phyloP scores from a whole-genome alignment of 2,888 invertebrate genomes.

The Clepsis dumicolana region DNA sequence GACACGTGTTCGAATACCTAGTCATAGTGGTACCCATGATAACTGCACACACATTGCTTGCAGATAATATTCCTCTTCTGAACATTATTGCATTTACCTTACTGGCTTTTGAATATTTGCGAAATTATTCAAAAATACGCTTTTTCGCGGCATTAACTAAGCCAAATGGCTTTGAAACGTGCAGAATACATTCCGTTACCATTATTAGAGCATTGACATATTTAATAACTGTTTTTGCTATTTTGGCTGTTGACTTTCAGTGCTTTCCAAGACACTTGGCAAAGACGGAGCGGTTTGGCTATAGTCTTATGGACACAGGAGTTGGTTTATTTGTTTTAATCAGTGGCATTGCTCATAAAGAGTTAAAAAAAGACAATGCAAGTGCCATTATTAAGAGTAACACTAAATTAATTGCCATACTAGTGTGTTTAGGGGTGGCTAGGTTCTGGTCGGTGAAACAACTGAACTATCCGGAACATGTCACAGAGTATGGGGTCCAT shows the following conservation, averaged over 20 bases:
- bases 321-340: conserved; percentile 95
- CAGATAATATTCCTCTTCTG: conserved; percentile 65
- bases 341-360: conserved; percentile 91
- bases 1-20: conserved; percentile 84
- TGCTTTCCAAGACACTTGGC: conserved; percentile 94
- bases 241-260: conserved; percentile 97
- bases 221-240: conserved; percentile 91
- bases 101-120: conserved; percentile 53
- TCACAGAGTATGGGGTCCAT: conserved; percentile 97
- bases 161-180: conserved; percentile 54
- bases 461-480: conserved; percentile 94
- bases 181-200: conserved; percentile 84
- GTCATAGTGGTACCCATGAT: conserved; percentile 85
- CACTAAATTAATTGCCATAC: conserved; percentile 64
- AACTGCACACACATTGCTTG: conserved; percentile 83
- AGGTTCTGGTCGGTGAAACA: conserved; percentile 87
- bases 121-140: conserved; percentile 45
- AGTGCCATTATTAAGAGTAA: conserved; percentile 69
- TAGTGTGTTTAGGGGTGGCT: conserved; percentile 87
- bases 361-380: conserved; percentile 58
- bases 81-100: conserved; percentile 62
- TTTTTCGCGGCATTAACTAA: conserved; percentile 47
- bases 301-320: conserved; percentile 97
- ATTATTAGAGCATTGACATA: conserved; percentile 90
- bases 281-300: conserved; percentile 95